Evolutionary conservation across 2,888 invertebrate species (phyloP).

Genomic region (Philereme vetulata): DNA sequence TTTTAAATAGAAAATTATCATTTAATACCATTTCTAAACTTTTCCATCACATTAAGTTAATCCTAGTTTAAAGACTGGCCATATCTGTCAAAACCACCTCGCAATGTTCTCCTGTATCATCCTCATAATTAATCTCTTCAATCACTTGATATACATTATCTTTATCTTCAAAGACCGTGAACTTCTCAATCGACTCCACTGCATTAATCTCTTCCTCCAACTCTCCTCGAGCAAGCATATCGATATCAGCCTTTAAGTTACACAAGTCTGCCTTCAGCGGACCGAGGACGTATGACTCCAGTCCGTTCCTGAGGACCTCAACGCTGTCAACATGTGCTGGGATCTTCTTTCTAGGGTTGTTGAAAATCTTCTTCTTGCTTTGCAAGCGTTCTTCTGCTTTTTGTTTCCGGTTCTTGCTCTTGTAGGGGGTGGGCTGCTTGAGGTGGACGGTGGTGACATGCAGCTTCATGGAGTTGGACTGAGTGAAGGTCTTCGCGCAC

Average conservation of each 20-base stretch:
- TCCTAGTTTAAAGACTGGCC: neutral
- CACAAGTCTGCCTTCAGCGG: slow-evolving; percentile 26
- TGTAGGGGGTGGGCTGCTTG: slow-evolving; percentile 66
- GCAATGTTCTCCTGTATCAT: neutral
- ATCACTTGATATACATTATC: slow-evolving; percentile 13
- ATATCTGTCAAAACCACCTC: slow-evolving; percentile 1
- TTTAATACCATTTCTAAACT: too few relatives aligned
- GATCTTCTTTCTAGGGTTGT: slow-evolving; percentile 15
- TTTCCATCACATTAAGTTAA: too few relatives aligned
- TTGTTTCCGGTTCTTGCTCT: slow-evolving; percentile 27
- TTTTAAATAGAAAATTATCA: too few relatives aligned
- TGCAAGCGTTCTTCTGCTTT: slow-evolving; percentile 2
- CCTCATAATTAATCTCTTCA: slow-evolving; percentile 22
- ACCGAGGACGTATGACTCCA: slow-evolving; percentile 26
- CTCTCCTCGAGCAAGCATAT: slow-evolving; percentile 10
- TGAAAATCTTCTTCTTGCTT: neutral
- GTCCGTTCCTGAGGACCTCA: slow-evolving; percentile 21
- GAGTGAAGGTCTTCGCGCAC: slow-evolving; percentile 66
- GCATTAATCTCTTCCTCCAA: slow-evolving; percentile 1
- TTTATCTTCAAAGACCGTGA: neutral
- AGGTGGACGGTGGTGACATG: slow-evolving; percentile 66
- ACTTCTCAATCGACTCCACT: slow-evolving; percentile 2
- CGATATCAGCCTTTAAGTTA: slow-evolving; percentile 20
- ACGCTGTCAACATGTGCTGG: slow-evolving; percentile 6
- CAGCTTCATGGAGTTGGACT: slow-evolving; percentile 71